Evolutionary conservation across 2,113 vertebrate species (phyloP).

Genomic region (Gracilinanus agilis): DNA sequence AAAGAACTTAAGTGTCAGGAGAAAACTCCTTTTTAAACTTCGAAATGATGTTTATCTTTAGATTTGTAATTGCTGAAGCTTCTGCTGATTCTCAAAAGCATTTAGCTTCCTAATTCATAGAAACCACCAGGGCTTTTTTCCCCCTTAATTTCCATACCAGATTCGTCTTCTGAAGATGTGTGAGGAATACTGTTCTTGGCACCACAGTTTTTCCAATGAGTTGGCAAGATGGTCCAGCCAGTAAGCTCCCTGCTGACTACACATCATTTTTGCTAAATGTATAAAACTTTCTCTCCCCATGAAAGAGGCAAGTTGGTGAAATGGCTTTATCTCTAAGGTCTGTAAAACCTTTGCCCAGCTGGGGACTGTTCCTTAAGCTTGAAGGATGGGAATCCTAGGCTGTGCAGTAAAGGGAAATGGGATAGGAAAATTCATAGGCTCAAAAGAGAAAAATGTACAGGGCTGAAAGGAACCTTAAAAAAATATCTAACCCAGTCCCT

Average conservation of each 20-base stretch:
- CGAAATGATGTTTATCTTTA: conserved; percentile 34
- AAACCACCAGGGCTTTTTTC: not conserved
- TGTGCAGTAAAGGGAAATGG: not conserved
- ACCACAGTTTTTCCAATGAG: not conserved
- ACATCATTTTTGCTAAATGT: not conserved
- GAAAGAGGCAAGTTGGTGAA: not conserved
- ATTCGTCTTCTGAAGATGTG: not conserved
- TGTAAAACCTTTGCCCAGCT: not conserved
- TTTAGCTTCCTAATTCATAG: conserved; percentile 11
- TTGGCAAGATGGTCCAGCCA: not conserved
- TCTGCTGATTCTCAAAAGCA: conserved; percentile 36
- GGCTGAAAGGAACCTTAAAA: not conserved
- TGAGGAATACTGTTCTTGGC: not conserved
- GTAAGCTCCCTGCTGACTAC: not conserved
- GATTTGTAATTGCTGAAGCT: conserved; percentile 30
- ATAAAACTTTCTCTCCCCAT: not conserved
- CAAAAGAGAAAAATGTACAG: not conserved
- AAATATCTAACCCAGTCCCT: not conserved
- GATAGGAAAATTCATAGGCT: not conserved
- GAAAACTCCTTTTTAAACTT: conserved; percentile 35
- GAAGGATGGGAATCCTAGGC: not conserved
- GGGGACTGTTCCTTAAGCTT: not conserved
- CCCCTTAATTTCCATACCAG: conserved; percentile 11
- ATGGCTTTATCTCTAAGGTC: not conserved
- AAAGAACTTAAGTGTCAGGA: conserved; percentile 12